Evolutionary conservation across 2,888 invertebrate genomes (phyloP).

Genomic region (Cephus pulcher): DNA sequence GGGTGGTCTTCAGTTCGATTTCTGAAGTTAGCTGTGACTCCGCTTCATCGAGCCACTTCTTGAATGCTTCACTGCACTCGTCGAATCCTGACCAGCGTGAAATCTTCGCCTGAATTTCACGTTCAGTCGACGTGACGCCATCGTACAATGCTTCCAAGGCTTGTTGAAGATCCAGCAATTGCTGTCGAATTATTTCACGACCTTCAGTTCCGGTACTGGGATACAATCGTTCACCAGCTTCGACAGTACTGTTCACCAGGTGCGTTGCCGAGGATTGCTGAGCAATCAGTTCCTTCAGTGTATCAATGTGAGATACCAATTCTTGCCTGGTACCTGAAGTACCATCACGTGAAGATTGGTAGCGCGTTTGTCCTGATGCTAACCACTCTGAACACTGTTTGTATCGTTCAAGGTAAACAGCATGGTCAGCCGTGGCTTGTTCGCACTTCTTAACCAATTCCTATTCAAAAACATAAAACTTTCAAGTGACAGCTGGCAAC

Average conservation of each 20-base stretch:
- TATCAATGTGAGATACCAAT: slow-evolving; percentile 76
- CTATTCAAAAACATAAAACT: slow-evolving; percentile 45
- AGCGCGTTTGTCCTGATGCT: slow-evolving; percentile 78
- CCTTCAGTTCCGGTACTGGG: slow-evolving; percentile 89
- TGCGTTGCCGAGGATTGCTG: slow-evolving; percentile 82
- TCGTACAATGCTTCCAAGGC: slow-evolving; percentile 86
- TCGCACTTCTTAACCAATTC: slow-evolving; percentile 94
- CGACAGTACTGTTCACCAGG: slow-evolving; percentile 85
- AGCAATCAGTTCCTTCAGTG: slow-evolving; percentile 78
- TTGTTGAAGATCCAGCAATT: slow-evolving; percentile 86
- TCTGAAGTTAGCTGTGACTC: slow-evolving; percentile 83
- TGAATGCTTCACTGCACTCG: slow-evolving; percentile 82
- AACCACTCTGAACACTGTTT: slow-evolving; percentile 87
- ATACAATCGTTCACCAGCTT: slow-evolving; percentile 89
- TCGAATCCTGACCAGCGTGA: slow-evolving; percentile 92
- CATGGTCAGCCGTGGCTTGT: slow-evolving; percentile 86
- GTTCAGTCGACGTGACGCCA: slow-evolving; percentile 79
- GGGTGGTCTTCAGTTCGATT: slow-evolving; percentile 83
- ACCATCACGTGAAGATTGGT: slow-evolving; percentile 75
- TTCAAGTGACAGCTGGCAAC: not conserved
- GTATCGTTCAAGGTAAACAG: slow-evolving; percentile 83
- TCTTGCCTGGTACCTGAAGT: slow-evolving; percentile 73
- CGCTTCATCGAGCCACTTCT: slow-evolving; percentile 81
- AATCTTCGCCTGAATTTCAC: slow-evolving; percentile 85
- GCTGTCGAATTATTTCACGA: slow-evolving; percentile 84